Percentiles rank a stretch among this genome's conserved stretches.
These are phyloP conservation scores for Chlorops oryzae DNA, from an alignment of 1,140 invertebrate genomes.

Conservation along the genomic window DNA sequence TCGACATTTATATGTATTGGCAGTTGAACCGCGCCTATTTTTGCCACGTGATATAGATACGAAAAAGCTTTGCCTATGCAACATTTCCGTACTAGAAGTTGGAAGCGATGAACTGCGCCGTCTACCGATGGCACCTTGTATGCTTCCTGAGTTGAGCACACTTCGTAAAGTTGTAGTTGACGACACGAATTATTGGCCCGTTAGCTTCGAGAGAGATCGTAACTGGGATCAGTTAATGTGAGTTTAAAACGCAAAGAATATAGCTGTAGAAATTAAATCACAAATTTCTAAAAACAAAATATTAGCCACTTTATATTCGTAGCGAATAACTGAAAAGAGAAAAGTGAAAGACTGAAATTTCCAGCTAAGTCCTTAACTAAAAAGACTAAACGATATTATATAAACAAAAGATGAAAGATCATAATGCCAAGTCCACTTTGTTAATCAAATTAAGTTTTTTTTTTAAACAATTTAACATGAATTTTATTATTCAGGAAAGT, in stretches of 20 bases:
- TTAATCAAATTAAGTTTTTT: constrained; percentile 17
- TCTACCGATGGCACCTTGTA: constrained; percentile 64
- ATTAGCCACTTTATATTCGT: too few relatives aligned
- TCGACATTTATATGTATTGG: constrained; percentile 90
- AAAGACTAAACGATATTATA: too few relatives aligned
- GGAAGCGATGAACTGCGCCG: constrained; percentile 29
- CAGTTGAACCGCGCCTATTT: constrained; percentile 80
- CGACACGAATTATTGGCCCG: constrained; percentile 83
- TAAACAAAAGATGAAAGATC: constrained; percentile 4
- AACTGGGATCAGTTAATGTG: constrained; percentile 79
- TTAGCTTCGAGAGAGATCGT: constrained; percentile 69
- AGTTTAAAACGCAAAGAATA: too few relatives aligned
- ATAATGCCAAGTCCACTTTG: too few relatives aligned
- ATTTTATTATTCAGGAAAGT: constrained; percentile 57
- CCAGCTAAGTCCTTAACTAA: too few relatives aligned
- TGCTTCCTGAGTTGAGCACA: constrained; percentile 74
- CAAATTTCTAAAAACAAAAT: too few relatives aligned
- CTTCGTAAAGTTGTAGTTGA: constrained; percentile 71
- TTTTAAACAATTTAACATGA: constrained; percentile 32
- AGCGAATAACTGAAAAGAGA: too few relatives aligned
- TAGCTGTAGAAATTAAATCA: too few relatives aligned
- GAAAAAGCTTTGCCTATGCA: constrained; percentile 71
- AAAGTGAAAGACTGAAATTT: too few relatives aligned
- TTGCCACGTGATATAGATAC: constrained; percentile 81
- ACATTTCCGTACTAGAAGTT: constrained; percentile 52